Evolutionary conservation across 2,113 vertebrate genomes (phyloP), one percentile per base, ranked within the genome.

Genomic region (Brachyhypopomus gauderio): DNA sequence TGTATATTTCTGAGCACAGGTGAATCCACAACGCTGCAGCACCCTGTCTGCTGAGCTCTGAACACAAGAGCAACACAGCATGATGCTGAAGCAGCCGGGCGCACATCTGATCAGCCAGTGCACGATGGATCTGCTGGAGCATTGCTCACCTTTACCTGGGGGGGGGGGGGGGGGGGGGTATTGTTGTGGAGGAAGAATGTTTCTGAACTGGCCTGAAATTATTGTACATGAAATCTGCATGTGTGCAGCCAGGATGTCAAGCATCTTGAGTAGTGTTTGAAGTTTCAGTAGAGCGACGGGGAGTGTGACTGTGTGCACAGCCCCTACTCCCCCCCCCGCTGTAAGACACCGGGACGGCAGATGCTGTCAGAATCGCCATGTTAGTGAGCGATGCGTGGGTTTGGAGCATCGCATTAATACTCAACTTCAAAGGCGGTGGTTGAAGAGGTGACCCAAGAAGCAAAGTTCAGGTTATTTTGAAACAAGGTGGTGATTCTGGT

Each of bases 81-180:
- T n/a, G n/a, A n/a, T n/a, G 83, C 72, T 82, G 55, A 75, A 78
- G 71, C 73, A 62, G 64, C 77, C 70, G 45, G 59, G 77, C 63
- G n/a, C 41, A 36, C 75, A 52, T 73, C 86, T 80, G 85, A 86
- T 80, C 67, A 75, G 77, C 55, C 69, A 79, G 77, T 41, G 74
- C 72, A 73, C 79, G 60, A 72, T 30, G 69, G 78, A 79, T 85
- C 60, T 75, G 67, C 7, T 25, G 11, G 25, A 27, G 79, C 75
- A 38, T 84, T 82, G 62, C 71, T 75, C 78, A 83, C 84, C 84
- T 88, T 87, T 87, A 63, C 74, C 14, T 48, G 23, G 41, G 72
- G 71, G n/a, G 7, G 36, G 22, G 16, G 75, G 27, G 25, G 27
- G 5, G 27, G 63, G 58, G 22, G 66, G 22, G 71, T 77, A 55